These are phyloP conservation scores for Zootermopsis nevadensis DNA, from an alignment of 2,888 invertebrate genomes.

Conservation along the genomic window DNA sequence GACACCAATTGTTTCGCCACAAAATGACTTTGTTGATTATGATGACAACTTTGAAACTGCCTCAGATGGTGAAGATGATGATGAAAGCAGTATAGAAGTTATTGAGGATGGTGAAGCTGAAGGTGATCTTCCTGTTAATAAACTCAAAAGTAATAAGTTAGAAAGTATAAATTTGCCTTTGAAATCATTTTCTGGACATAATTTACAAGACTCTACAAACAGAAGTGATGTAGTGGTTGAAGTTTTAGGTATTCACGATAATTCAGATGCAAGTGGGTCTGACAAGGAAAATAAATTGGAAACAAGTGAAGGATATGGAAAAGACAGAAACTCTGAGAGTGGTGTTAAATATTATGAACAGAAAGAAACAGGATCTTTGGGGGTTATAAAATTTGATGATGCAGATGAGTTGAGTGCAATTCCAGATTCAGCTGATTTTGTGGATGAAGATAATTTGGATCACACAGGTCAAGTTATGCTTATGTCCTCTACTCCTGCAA, in stretches of 20 bases:
- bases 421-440: background rate
- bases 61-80: conserved; percentile 43
- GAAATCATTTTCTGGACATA: conserved; percentile 17
- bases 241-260: background rate
- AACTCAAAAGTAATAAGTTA: background rate
- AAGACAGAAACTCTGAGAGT: background rate
- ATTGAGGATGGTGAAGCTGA: conserved; percentile 9
- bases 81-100: conserved; percentile 43
- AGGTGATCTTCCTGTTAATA: background rate
- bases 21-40: conserved; percentile 46
- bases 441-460: conserved; percentile 26
- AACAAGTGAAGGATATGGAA: background rate
- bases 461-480: conserved; percentile 2
- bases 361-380: conserved; percentile 3
- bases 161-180: background rate
- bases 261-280: background rate
- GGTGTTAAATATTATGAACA: conserved; percentile 17
- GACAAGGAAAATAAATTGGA: background rate
- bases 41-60: conserved; percentile 49
- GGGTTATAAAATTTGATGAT: background rate
- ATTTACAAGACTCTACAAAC: background rate
- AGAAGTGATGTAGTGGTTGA: background rate
- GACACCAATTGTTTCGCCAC: conserved; percentile 44
- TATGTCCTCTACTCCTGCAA: conserved; percentile 43
- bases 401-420: conserved; percentile 2